A percentile compares a stretch with the other conserved stretches of the same genome.
phyloP scores from a whole-genome alignment of 2,888 invertebrate species.

The Prosopocoilus inquinatus region DNA sequence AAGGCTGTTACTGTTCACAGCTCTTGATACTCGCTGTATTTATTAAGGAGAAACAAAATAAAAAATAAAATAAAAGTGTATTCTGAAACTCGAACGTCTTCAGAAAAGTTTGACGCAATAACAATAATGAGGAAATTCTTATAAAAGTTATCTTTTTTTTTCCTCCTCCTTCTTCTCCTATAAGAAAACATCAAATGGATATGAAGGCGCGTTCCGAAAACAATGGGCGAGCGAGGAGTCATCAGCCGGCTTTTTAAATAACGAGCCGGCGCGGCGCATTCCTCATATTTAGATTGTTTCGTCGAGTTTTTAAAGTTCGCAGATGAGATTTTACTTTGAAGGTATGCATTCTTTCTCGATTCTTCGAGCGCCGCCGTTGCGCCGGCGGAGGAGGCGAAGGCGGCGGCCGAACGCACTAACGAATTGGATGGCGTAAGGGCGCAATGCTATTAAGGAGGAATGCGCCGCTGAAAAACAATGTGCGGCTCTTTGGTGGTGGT shows the following conservation, averaged over 20 bases:
- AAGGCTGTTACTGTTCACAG: too few species aligned
- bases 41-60: too few species aligned
- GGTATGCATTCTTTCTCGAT: conserved; percentile 39
- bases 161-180: too few species aligned
- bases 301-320: conserved; percentile 38
- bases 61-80: too few species aligned
- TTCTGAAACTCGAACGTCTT: conserved; percentile 11
- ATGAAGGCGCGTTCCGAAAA: conserved; percentile 34
- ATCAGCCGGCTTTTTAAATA: conserved; percentile 38
- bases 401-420: neutral
- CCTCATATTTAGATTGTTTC: conserved; percentile 45
- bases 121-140: conserved; percentile 46
- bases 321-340: conserved; percentile 43
- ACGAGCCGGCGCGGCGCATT: conserved; percentile 36
- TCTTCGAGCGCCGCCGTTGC: conserved; percentile 26
- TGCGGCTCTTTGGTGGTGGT: too few species aligned
- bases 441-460: neutral
- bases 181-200: conserved; percentile 41
- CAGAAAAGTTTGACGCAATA: conserved; percentile 22
- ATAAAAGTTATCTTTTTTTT: conserved; percentile 42
- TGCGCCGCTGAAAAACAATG: conserved; percentile 6
- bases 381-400: conserved; percentile 9
- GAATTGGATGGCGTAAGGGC: neutral
- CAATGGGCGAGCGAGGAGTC: conserved; percentile 34
- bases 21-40: too few species aligned